Percentiles rank a stretch among this genome's conserved stretches.
These are phyloP conservation scores for Azorinus chamasolen DNA, from an alignment of 2,888 invertebrate genomes.

Conservation along the genomic window DNA sequence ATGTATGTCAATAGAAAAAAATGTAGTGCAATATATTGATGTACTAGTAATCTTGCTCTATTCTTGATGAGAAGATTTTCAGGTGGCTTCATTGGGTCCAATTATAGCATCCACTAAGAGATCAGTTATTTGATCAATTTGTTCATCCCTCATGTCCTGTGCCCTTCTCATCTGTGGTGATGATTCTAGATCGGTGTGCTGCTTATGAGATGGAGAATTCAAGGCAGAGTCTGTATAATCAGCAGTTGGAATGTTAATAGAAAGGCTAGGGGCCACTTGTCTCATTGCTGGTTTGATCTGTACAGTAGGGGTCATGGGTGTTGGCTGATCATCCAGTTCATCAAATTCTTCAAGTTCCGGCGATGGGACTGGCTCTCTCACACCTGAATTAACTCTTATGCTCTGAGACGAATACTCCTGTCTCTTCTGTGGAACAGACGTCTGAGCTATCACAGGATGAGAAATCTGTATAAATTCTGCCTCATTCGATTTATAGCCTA, in stretches of 20 bases:
- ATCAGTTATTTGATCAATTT: slow-evolving; percentile 75
- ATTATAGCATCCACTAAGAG: slow-evolving; percentile 65
- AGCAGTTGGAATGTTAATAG: slow-evolving; percentile 80
- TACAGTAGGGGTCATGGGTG: slow-evolving; percentile 37
- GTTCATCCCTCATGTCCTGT: slow-evolving; percentile 68
- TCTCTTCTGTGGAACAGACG: slow-evolving; percentile 55
- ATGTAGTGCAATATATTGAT: too few species aligned
- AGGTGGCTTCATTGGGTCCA: slow-evolving; percentile 23
- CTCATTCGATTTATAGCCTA: slow-evolving; percentile 58
- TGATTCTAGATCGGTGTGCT: slow-evolving; percentile 27
- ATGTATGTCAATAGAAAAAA: too few species aligned
- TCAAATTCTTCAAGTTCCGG: slow-evolving; percentile 56
- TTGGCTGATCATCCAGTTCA: slow-evolving; percentile 5
- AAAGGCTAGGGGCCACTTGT: slow-evolving; percentile 55
- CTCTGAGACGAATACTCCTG: slow-evolving; percentile 52
- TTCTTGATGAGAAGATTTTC: too few species aligned
- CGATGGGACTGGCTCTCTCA: slow-evolving; percentile 69
- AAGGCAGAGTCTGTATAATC: slow-evolving; percentile 73
- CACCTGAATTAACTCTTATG: slow-evolving; percentile 42
- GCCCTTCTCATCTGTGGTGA: slow-evolving; percentile 61
- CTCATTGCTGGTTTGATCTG: slow-evolving; percentile 40
- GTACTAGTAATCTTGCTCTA: too few species aligned
- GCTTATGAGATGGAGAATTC: slow-evolving; percentile 61
- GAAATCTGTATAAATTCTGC: slow-evolving; percentile 80
- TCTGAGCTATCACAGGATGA: slow-evolving; percentile 73